Conservation (phyloP, 2,888 invertebrate genomes). For the Polymixis lichenea region DNA sequence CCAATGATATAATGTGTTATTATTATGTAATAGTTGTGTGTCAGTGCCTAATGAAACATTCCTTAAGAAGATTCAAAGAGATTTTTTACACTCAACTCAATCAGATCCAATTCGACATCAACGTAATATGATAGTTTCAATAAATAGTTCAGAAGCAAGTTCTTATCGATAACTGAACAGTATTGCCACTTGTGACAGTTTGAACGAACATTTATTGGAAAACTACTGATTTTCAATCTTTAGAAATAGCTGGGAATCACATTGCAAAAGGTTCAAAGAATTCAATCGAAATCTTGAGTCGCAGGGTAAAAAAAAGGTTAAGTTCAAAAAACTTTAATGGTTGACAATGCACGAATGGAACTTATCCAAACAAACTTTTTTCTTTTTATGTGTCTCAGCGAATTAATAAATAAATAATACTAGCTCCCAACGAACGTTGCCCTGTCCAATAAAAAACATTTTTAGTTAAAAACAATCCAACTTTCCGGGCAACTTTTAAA, state of each 20-base stretch:
- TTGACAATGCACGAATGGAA: not conserved
- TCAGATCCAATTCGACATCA: not conserved
- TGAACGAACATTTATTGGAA: conserved; percentile 42
- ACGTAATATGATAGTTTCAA: conserved; percentile 4
- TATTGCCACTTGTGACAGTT: conserved; percentile 37
- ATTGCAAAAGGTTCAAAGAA: conserved; percentile 17
- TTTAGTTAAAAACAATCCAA: too few relatives aligned
- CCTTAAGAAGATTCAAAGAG: not conserved
- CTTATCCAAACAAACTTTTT: not conserved
- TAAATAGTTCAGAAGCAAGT: conserved; percentile 13
- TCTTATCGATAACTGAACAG: conserved; percentile 24
- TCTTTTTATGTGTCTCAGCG: too few relatives aligned
- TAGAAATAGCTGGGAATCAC: conserved; percentile 20
- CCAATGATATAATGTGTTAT: too few relatives aligned
- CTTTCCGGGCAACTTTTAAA: not conserved
- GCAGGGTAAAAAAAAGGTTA: not conserved
- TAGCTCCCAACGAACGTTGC: not conserved
- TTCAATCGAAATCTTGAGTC: conserved; percentile 14
- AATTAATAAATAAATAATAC: not conserved
- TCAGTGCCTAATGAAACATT: conserved; percentile 3
- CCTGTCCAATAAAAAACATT: not conserved
- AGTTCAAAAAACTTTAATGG: conserved; percentile 1
- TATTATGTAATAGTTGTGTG: too few relatives aligned
- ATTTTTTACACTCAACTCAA: conserved; percentile 2
- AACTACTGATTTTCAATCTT: conserved; percentile 39